Base-by-base conservation (phyloP, 2,888 invertebrate genomes). In the Rhagium mordax region DNA sequence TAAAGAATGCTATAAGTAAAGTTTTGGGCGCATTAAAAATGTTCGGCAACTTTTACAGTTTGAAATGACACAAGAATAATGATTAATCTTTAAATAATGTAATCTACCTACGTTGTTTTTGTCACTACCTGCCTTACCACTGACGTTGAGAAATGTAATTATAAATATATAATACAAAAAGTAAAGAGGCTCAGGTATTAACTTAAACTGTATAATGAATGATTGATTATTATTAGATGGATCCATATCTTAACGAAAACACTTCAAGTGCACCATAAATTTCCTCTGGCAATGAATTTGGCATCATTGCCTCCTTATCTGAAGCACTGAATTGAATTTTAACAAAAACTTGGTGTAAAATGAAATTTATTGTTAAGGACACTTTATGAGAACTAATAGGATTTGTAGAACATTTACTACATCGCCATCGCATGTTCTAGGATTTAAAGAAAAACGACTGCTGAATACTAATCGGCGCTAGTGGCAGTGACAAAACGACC, bases 371-470 rank as follows among this genome's bases (percentile, higher is more conserved):
- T 65, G 33, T 65, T 51, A 53, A 65, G 53, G 65, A 41, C 55
- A 51, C 65, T 65, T 53, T 65, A 65, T 55, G 65, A 33, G 33
- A 33, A 20, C 65, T 65, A 65, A 65, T 65, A 55, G 65, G 65
- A 65, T 65, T 65, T 65, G 53, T 65, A 65, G 65, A 55, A 55
- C 65, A 65, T 65, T 65, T 65, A 53, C 65, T 53, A 55, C 65
- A 53, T 53, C 33, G 53, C 53, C 33, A 65, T 65, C 65, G 65
- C 65, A 53, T 65, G 65, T 55, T 41, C 65, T 65, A 65, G 65
- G 65, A 65, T 65, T 65, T 53, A 65, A 33, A 65, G 65, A 65
- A 55, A 65, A 65, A 65, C 65, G 65, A 65, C 65, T 33, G n/a
- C 65, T 65, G 65, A 65, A 65, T 65, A 53, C 65, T 65, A 65